A percentile compares a stretch with the other conserved stretches of the same genome.
phyloP scores from a whole-genome alignment of 2,113 vertebrate genomes.

The Rhinopithecus roxellana region DNA sequence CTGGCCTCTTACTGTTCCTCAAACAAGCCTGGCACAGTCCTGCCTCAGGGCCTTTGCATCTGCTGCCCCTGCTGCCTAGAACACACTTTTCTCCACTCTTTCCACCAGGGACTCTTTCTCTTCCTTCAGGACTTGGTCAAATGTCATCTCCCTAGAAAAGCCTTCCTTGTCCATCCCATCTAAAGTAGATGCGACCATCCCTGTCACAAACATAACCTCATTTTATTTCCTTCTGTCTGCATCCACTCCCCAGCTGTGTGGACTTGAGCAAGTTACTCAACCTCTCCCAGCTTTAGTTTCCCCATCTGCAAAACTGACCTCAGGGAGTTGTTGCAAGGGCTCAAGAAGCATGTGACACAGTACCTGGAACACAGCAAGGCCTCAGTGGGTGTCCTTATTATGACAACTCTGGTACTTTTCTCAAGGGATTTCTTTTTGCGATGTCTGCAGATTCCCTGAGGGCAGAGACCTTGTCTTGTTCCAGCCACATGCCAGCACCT shows the following conservation, averaged over 20 bases:
- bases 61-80: background rate
- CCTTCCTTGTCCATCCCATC: background rate
- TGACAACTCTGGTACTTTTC: background rate
- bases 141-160: background rate
- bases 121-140: background rate
- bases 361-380: background rate
- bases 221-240: background rate
- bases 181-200: background rate
- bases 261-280: background rate
- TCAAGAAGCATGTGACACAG: background rate
- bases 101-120: background rate
- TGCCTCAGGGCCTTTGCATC: constrained; percentile 31
- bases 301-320: background rate
- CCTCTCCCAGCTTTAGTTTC: background rate
- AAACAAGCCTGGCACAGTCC: background rate
- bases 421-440: background rate
- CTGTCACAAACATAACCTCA: background rate
- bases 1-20: background rate
- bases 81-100: background rate
- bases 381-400: background rate
- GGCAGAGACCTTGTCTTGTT: background rate
- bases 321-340: background rate
- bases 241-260: background rate
- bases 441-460: background rate
- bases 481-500: background rate